Evolutionary conservation across 2,113 vertebrate species (phyloP).

Genomic region (Regulus satrapa): DNA sequence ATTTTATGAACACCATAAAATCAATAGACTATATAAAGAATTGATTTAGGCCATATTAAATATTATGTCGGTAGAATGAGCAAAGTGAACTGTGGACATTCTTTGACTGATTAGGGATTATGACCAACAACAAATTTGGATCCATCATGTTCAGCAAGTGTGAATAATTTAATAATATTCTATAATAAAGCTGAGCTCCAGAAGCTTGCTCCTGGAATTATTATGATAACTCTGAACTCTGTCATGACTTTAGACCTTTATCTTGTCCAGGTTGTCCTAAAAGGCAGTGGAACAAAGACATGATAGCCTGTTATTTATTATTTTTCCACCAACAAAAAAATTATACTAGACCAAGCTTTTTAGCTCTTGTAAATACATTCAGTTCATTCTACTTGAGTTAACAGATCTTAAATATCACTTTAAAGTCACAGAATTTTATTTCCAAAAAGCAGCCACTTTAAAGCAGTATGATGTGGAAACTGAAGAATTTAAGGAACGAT

Average conservation of each 20-base stretch:
- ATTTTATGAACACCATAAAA: slow-evolving; percentile 40
- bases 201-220: background rate
- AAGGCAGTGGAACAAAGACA: background rate
- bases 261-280: background rate
- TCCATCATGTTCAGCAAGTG: background rate
- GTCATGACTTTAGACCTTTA: background rate
- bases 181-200: background rate
- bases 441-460: background rate
- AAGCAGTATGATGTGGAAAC: background rate
- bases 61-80: slow-evolving; percentile 2
- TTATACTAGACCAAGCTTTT: background rate
- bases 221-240: background rate
- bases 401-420: background rate
- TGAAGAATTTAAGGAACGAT: background rate
- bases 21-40: background rate
- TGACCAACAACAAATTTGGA: slow-evolving; percentile 14
- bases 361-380: background rate
- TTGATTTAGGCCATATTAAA: background rate
- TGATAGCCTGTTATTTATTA: background rate
- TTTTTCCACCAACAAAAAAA: background rate
- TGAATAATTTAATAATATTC: slow-evolving; percentile 29
- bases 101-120: slow-evolving; percentile 24
- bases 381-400: background rate
- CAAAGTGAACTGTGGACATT: background rate
- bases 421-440: background rate